phyloP scores from a whole-genome alignment of 2,113 vertebrate species.

The Sphaerodactylus townsendi region DNA sequence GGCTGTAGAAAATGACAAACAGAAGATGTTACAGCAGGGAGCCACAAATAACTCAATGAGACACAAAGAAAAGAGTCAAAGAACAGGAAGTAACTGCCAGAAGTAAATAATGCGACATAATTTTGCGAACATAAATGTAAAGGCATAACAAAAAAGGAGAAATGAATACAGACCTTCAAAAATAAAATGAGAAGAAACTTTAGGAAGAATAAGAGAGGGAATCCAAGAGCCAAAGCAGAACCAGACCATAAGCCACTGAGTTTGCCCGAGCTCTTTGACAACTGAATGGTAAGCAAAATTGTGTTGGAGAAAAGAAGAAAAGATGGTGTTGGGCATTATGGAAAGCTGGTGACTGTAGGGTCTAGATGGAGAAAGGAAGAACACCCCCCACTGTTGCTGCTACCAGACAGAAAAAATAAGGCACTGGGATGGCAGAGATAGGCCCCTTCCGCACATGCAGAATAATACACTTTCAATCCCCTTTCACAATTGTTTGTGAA shows the following conservation, averaged over 20 bases:
- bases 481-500: too few species aligned
- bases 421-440: neutral
- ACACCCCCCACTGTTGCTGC: too few species aligned
- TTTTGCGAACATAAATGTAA: neutral
- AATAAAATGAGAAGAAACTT: neutral
- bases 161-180: neutral
- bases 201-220: neutral
- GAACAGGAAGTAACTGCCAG: neutral
- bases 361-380: too few species aligned
- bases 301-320: too few species aligned
- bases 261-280: too few species aligned
- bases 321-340: too few species aligned
- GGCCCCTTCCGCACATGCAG: too few species aligned
- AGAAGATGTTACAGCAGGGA: neutral
- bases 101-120: neutral
- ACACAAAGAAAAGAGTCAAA: too few species aligned
- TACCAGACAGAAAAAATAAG: neutral
- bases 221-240: neutral
- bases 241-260: too few species aligned
- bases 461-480: too few species aligned
- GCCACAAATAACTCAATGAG: neutral
- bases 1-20: neutral
- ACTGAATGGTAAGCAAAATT: too few species aligned
- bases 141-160: neutral
- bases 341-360: too few species aligned